phyloP scores from a whole-genome alignment of 2,888 invertebrate species.

The Drosophila peninsularis region DNA sequence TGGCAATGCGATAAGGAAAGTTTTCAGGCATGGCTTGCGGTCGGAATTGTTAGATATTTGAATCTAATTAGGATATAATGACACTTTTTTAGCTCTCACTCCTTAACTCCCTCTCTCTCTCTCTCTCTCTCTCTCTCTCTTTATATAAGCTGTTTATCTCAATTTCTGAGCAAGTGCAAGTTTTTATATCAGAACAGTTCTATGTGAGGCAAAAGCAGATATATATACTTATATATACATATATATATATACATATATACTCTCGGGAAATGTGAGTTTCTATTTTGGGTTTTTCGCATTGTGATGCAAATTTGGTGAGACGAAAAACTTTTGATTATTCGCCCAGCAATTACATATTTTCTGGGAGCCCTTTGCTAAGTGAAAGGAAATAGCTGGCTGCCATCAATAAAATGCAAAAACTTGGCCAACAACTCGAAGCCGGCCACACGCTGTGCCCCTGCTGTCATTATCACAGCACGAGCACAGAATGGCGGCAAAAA shows the following conservation, averaged over 20 bases:
- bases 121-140: not conserved
- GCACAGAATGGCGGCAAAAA: constrained; percentile 38
- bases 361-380: constrained; percentile 11
- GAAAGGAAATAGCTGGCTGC: constrained; percentile 24
- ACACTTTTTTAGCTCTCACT: constrained; percentile 47
- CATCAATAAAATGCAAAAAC: constrained; percentile 66
- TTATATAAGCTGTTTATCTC: constrained; percentile 18
- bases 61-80: constrained; percentile 79
- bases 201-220: not conserved
- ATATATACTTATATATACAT: not conserved
- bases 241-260: not conserved
- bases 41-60: constrained; percentile 69
- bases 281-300: constrained; percentile 24
- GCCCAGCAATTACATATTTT: constrained; percentile 44
- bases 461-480: constrained; percentile 37
- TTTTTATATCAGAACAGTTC: constrained; percentile 4
- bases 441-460: constrained; percentile 46
- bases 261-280: not conserved
- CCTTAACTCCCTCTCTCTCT: not conserved
- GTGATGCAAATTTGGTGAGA: constrained; percentile 36
- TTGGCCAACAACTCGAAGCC: constrained; percentile 47
- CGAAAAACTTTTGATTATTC: constrained; percentile 36
- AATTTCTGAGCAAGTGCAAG: constrained; percentile 16
- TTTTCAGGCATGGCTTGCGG: constrained; percentile 64
- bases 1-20: constrained; percentile 66